phyloP scores from a whole-genome alignment of 1,140 invertebrate genomes.

The Pseudachorutes palmiensis region DNA sequence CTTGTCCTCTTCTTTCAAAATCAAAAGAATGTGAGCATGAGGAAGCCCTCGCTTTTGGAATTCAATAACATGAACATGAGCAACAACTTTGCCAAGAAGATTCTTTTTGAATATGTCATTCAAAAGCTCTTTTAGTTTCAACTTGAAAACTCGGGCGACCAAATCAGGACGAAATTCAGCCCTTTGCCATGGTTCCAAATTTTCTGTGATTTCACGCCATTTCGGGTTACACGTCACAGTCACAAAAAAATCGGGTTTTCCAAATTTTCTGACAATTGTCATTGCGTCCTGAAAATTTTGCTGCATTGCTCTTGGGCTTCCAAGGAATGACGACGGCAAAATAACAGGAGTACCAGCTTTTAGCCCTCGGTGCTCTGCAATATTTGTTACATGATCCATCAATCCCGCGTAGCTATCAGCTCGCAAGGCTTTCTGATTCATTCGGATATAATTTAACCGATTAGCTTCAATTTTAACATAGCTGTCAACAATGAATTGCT shows the following conservation, averaged over 20 bases:
- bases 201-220: conserved; percentile 44
- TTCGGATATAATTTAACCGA: conserved; percentile 36
- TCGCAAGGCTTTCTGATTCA: conserved; percentile 38
- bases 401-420: conserved; percentile 37
- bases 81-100: conserved; percentile 38
- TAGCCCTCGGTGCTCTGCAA: neutral
- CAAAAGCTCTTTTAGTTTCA: conserved; percentile 44
- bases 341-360: conserved; percentile 24
- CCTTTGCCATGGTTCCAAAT: conserved; percentile 13
- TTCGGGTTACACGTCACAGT: conserved; percentile 46
- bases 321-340: conserved; percentile 32
- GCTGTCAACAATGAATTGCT: conserved; percentile 41
- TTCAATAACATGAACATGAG: conserved; percentile 37
- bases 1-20: conserved; percentile 32
- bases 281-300: conserved; percentile 45
- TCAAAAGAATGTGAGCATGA: conserved; percentile 40
- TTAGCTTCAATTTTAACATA: conserved; percentile 40
- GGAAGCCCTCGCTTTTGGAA: conserved; percentile 44
- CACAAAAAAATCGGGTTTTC: conserved; percentile 45
- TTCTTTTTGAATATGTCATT: conserved; percentile 17
- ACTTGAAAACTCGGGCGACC: conserved; percentile 44
- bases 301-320: conserved; percentile 40
- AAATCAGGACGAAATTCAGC: conserved; percentile 44
- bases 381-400: conserved; percentile 29
- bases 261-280: conserved; percentile 41